Base-by-base conservation (phyloP, 2,888 invertebrate genomes). In the Mellilla xanthometata region DNA sequence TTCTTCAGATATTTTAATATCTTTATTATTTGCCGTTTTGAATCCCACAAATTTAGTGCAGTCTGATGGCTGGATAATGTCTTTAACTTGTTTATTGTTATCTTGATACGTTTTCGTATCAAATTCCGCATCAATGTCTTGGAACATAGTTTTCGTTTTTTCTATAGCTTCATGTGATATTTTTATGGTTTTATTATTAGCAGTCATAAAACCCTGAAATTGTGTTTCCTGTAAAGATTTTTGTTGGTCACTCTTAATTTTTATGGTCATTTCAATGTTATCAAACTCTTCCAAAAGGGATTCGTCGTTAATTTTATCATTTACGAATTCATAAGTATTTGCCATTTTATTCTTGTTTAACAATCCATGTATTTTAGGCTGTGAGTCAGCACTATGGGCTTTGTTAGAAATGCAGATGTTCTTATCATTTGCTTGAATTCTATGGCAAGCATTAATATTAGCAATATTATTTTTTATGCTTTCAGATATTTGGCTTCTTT, bases 11-110 rank as follows among this genome's bases (percentile, higher is more conserved):
- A 80, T 58, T 26, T 46, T 35, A 3, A 65, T 60, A 8, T 49
- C 33, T 56, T 71, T 71, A 49, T 72, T 67, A 34, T 55, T 73
- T n/a, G 79, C 78, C 8, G 78, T 84, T 62, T 70, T 62, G 46
- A 82, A 58, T 2, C 42, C 53, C 8, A 38, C 31, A 26, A 50
- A 54, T 10, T 11, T 23, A 26, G 13, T 24, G 22, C n/a, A 30
- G n/a, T 11, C 32, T 30, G 22, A 35, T 23, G 23, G 13, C n/a
- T n/a, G n/a, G n/a, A n/a, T n/a, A n/a, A 22, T 22, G 15, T 32
- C 22, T 19, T 6, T 19, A n/a, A 35, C 1, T 8, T 35, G 15
- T 32, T 27, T 2, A 27, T 5, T 11, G 22, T 24, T 7, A 5
- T 30, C 3, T 2, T 19, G 15, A 19, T 3, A 5, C 4, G 15